Base-by-base conservation (phyloP, 2,113 vertebrate species). In the Sterrhoptilus dennistouni region DNA sequence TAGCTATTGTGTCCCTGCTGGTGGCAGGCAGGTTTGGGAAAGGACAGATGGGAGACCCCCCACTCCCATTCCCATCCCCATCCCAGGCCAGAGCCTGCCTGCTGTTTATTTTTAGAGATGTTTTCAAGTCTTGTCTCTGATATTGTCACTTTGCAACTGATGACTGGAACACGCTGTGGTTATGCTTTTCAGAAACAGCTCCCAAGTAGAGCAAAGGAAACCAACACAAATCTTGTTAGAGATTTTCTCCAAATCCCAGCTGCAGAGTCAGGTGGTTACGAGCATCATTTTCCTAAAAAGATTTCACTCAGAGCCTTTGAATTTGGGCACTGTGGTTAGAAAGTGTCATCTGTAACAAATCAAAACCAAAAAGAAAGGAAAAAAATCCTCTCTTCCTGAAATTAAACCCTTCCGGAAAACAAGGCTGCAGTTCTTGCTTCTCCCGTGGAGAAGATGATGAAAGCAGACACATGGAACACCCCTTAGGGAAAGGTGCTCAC, bases 211-310 rank as follows among this genome's bases (percentile, higher is more conserved):
- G 45, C 50, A 45, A 79, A 86, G 14, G 24, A 71, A 92, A 49
- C 33, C 44, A 80, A 54, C 16, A 33, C 28, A 86, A 75, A 52
- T 38, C 63, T n/a, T 20, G 20, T 52, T 15, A 69, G 42, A 3
- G 1, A 31, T 94, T 83, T 89, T 59, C 54, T 83, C 54, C 0
- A 3, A 11, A 18, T 31, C 45, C 49, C 2, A 0, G 7, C 50
- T 7, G 14, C 1, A 0, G 16, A 83, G 40, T 17, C 59, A 52
- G 5, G 16, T 0, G 0, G 53, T 20, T 72, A 33, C 0, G 1
- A 66, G 27, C 8, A n/a, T 8, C 61, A 76, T 15, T 64, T 38
- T 92, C 91, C 80, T 81, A 54, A 87, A 81, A 40, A 65, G 68
- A 79, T 59, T 83, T 71, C 28, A 38, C 47, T 78, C 47, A 53